Evolutionary conservation across 2,797 vertebrate species (phyloP).

Genomic region (Odontamblyopus rebecca): DNA sequence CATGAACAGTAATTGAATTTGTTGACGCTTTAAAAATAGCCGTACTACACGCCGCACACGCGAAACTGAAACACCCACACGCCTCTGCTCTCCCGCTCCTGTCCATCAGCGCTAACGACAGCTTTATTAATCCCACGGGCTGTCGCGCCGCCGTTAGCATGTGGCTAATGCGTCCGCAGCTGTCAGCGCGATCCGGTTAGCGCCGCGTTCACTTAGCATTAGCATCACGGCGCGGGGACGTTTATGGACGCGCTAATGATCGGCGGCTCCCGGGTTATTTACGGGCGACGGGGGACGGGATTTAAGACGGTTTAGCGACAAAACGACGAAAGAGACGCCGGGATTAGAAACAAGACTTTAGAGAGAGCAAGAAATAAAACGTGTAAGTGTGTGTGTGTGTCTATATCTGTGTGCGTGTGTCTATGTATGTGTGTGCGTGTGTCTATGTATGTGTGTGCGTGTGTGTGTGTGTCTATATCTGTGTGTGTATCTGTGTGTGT

Average conservation of each 20-base stretch:
- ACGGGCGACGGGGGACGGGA: neutral
- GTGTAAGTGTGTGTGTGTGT: too few relatives aligned
- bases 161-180: constrained; percentile 53
- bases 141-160: constrained; percentile 41
- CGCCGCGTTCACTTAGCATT: constrained; percentile 60
- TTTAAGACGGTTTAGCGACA: neutral
- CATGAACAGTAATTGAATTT: too few relatives aligned
- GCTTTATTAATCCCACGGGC: constrained; percentile 39
- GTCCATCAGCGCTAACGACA: constrained; percentile 36
- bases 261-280: constrained; percentile 13
- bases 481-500: too few relatives aligned
- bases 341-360: too few relatives aligned
- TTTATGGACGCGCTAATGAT: constrained; percentile 55
- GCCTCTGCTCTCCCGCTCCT: neutral
- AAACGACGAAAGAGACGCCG: neutral
- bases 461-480: too few relatives aligned
- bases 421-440: too few relatives aligned
- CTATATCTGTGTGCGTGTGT: too few relatives aligned
- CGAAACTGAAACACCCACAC: too few relatives aligned
- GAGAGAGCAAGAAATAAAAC: too few relatives aligned
- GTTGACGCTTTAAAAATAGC: too few relatives aligned
- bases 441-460: too few relatives aligned
- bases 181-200: constrained; percentile 61
- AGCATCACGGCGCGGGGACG: constrained; percentile 50
- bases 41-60: too few relatives aligned